Base-by-base conservation (phyloP, 2,797 vertebrate species). In the Tenualosa thibaudeaui region DNA sequence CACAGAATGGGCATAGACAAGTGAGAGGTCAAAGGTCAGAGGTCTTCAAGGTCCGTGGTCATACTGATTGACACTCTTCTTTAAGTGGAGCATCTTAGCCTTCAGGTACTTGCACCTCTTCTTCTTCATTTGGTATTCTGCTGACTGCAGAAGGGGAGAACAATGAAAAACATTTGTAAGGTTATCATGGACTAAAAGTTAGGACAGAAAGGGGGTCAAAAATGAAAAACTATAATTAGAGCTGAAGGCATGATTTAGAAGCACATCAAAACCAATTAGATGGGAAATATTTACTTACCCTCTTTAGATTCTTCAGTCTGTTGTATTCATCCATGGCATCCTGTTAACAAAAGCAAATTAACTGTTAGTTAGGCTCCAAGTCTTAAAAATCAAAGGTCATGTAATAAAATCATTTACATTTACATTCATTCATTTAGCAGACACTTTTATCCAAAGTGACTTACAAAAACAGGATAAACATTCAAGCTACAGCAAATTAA, bases 51-150 rank as follows among this genome's bases (percentile, higher is more conserved):
- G 90, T 75, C 95, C 90, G 10, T 84, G 91, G 85, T 98, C 97
- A 10, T 97, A 98, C 65, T 97, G 94, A 13, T 92, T 95, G 90
- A 98, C 96, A 94, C 94, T 96, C 87, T 86, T 94, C 92, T 98
- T 98, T 91, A 98, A 95, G 89, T 98, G 95, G 0, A 97, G 96
- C 84, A 98, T 93, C 91, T 96, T 98, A 84, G 92, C 91, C 89
- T 96, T 93, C 71, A 98, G 93, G 82, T 96, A 92, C 90, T 96
- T 97, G 90, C 94, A 95, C 75, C 91, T 94, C 85, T 90, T 95
- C 92, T 95, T 98, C 90, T 96, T 97, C 68, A 89, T 91, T 88
- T 95, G 95, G 88, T 97, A 98, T 58, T 96, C 94, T 85, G 95
- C 15, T 24, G 97, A 95, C 97, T 98, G 85, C 13, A 90, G 54